Conservation (phyloP, 2,888 invertebrate species). For the Microctonus hyperodae region DNA sequence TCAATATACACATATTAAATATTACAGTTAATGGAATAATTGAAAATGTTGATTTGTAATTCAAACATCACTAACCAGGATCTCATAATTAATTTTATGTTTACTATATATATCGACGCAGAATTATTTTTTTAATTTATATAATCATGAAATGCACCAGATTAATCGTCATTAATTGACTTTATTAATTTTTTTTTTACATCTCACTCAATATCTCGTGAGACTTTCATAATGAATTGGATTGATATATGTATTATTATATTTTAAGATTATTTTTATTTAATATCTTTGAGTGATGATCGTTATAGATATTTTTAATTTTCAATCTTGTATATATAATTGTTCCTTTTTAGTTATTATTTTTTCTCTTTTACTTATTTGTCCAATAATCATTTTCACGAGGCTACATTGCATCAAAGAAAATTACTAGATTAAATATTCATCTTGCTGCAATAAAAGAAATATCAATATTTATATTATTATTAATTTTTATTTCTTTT, state of each 20-base stretch:
- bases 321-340: not conserved
- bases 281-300: too few species aligned
- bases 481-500: slow-evolving; percentile 17
- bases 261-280: too few species aligned
- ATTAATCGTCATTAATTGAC: too few species aligned
- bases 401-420: slow-evolving; percentile 1
- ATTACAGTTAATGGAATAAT: not conserved
- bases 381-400: not conserved
- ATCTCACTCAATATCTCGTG: too few species aligned
- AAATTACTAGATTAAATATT: slow-evolving; percentile 5
- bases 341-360: not conserved
- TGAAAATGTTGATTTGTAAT: not conserved
- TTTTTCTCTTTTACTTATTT: not conserved
- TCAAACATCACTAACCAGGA: too few species aligned
- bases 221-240: too few species aligned
- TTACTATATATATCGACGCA: too few species aligned
- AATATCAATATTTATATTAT: slow-evolving; percentile 2
- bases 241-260: too few species aligned
- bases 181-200: not conserved
- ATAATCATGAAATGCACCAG: too few species aligned
- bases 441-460: not conserved
- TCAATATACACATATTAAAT: too few species aligned
- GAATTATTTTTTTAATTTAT: slow-evolving; percentile 15
- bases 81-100: too few species aligned
- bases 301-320: too few species aligned